Evolutionary conservation across 1,140 invertebrate genomes (phyloP), one percentile per base, ranked within the genome.

Genomic region (Calephelis nemesis): DNA sequence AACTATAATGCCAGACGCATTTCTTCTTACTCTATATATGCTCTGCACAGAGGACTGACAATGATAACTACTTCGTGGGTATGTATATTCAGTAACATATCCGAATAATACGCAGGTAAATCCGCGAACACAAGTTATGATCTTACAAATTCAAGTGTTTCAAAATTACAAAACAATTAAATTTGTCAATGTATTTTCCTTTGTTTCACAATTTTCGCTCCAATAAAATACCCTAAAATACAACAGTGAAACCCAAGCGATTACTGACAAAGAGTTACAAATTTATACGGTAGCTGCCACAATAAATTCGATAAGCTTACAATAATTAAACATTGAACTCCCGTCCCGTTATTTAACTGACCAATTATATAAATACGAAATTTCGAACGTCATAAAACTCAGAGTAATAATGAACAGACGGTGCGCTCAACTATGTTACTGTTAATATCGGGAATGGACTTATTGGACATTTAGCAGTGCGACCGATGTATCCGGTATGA

Each of bases 311-410:
- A 73, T 77, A 72, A 76, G 68, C 68, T 70, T 47, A 74, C 68
- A 77, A 77, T 79, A 83, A 80, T 81, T 79, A 81, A 81, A 72
- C 75, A 74, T 75, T 39, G 78, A 54, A 54, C 69, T 63, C 48
- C 71, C 71, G 78, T 74, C 80, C 70, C 76, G 71, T 73, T 75
- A 78, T 82, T 84, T 78, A 77, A 77, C 80, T 77, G 83, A 78
- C 81, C 83, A 87, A 85, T 84, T 82, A 84, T 84, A 83, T 79
- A 82, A 82, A 84, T 85, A 78, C 74, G 72, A 75, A 79, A 67
- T 67, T 84, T 79, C 76, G 79, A 83, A 83, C 72, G 81, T 82
- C 79, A 88, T 88, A 87, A 90, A 88, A 87, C 78, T 84, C 74
- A 70, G 58, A 71, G 82, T 73, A 80, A 81, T 90, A 88, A 90